These are phyloP conservation scores for Idaea aversata DNA, from an alignment of 2,888 invertebrate genomes.

Conservation along the genomic window DNA sequence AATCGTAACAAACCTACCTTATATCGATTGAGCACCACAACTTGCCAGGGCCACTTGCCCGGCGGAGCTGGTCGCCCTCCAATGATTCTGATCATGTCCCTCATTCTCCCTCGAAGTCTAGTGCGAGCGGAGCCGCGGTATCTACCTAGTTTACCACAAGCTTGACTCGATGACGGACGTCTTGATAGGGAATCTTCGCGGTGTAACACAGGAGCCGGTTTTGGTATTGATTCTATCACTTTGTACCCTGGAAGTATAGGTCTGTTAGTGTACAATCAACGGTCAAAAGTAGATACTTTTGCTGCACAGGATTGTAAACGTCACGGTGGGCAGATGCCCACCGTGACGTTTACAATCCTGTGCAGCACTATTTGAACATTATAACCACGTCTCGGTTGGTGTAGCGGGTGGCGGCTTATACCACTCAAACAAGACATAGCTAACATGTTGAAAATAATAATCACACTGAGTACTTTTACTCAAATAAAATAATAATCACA, in stretches of 20 bases:
- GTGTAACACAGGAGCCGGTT: slow-evolving; percentile 56
- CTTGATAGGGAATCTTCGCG: slow-evolving; percentile 48
- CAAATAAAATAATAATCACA: too few relatives aligned
- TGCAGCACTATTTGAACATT: too few relatives aligned
- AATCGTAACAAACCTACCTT: slow-evolving; percentile 73
- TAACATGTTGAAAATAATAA: too few relatives aligned
- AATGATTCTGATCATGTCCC: slow-evolving; percentile 88
- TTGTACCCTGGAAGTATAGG: slow-evolving; percentile 55
- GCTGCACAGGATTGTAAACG: too few relatives aligned
- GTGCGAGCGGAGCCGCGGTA: slow-evolving; percentile 48
- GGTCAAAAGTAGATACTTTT: too few relatives aligned
- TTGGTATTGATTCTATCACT: slow-evolving; percentile 58
- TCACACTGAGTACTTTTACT: too few relatives aligned
- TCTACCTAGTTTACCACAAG: slow-evolving; percentile 60
- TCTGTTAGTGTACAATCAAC: too few relatives aligned
- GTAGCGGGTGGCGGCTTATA: too few relatives aligned
- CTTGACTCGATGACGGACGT: slow-evolving; percentile 21
- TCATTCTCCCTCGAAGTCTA: slow-evolving; percentile 59
- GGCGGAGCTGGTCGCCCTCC: slow-evolving; percentile 90
- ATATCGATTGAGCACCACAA: slow-evolving; percentile 91
- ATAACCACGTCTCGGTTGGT: too few relatives aligned
- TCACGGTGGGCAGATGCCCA: too few relatives aligned
- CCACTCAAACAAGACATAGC: too few relatives aligned
- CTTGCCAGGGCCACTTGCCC: slow-evolving; percentile 97
- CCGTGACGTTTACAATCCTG: too few relatives aligned